Evolutionary conservation across 2,797 vertebrate genomes (phyloP).

Genomic region (Myotis daubentonii): DNA sequence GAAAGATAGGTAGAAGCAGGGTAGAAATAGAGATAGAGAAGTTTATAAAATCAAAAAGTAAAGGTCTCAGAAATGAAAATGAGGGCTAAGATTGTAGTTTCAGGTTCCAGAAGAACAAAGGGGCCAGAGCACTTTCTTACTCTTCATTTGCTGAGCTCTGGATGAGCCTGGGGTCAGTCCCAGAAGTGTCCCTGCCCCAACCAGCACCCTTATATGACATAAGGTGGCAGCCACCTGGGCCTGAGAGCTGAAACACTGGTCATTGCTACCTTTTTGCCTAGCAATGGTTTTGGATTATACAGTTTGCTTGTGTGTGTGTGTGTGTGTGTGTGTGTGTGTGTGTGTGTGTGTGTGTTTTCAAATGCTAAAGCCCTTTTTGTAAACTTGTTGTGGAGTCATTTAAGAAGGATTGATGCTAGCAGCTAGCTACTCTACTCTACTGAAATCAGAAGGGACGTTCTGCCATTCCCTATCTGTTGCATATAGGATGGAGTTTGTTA

Average conservation of each 20-base stretch:
- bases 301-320: too few relatives aligned
- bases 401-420: neutral
- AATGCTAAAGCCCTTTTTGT: neutral
- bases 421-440: neutral
- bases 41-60: neutral
- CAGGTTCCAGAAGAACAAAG: neutral
- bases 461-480: too few relatives aligned
- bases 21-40: too few relatives aligned
- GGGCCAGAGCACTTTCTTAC: too few relatives aligned
- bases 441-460: neutral
- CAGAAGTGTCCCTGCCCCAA: fast-evolving
- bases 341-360: neutral
- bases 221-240: fast-evolving
- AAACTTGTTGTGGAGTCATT: neutral
- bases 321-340: too few relatives aligned
- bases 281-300: fast-evolving
- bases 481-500: fast-evolving
- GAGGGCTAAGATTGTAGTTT: neutral
- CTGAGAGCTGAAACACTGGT: neutral
- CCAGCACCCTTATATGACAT: fast-evolving
- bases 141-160: fast-evolving
- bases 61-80: neutral
- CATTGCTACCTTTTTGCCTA: fast-evolving
- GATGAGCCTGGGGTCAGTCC: fast-evolving
- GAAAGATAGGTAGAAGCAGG: neutral